Evolutionary conservation across 2,797 vertebrate genomes (phyloP).

Genomic region (Crenuchus spilurus): DNA sequence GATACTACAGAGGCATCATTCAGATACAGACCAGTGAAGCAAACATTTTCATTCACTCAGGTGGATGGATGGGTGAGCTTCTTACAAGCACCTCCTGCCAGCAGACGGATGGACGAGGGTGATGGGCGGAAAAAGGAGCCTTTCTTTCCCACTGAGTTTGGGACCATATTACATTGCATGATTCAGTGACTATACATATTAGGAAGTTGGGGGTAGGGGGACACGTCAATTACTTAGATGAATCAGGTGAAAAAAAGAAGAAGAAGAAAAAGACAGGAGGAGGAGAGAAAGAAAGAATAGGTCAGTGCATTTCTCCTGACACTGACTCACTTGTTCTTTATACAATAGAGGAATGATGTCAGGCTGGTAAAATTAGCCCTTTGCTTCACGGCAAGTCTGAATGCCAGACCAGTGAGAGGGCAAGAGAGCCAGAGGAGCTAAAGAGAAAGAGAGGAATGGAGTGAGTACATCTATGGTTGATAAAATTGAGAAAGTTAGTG

Average conservation of each 20-base stretch:
- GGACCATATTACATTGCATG: slow-evolving; percentile 75
- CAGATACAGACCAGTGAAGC: slow-evolving; percentile 71
- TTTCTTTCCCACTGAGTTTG: slow-evolving; percentile 73
- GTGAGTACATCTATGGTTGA: slow-evolving; percentile 26
- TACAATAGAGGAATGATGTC: slow-evolving; percentile 64
- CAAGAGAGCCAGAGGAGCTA: slow-evolving; percentile 45
- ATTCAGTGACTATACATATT: slow-evolving; percentile 71
- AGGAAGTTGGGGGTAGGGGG: slow-evolving; percentile 46
- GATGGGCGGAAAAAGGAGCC: slow-evolving; percentile 76
- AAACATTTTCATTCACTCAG: slow-evolving; percentile 80
- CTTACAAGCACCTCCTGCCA: slow-evolving; percentile 74
- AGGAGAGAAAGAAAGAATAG: slow-evolving; percentile 46
- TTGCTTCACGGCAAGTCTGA: slow-evolving; percentile 56
- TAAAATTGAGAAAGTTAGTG: slow-evolving; percentile 22
- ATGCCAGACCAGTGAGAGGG: slow-evolving; percentile 58
- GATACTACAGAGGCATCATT: slow-evolving; percentile 61
- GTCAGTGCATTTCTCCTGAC: slow-evolving; percentile 64
- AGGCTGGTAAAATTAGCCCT: slow-evolving; percentile 63
- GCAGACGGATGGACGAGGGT: slow-evolving; percentile 67
- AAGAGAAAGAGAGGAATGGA: slow-evolving; percentile 28
- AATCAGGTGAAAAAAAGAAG: slow-evolving; percentile 59
- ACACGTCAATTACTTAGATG: slow-evolving; percentile 53
- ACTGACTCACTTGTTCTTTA: slow-evolving; percentile 70
- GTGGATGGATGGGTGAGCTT: slow-evolving; percentile 78
- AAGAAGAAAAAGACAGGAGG: slow-evolving; percentile 47